These are phyloP conservation scores for Patagioenas fasciata DNA, from an alignment of 2,113 vertebrate genomes.

Conservation along the genomic window DNA sequence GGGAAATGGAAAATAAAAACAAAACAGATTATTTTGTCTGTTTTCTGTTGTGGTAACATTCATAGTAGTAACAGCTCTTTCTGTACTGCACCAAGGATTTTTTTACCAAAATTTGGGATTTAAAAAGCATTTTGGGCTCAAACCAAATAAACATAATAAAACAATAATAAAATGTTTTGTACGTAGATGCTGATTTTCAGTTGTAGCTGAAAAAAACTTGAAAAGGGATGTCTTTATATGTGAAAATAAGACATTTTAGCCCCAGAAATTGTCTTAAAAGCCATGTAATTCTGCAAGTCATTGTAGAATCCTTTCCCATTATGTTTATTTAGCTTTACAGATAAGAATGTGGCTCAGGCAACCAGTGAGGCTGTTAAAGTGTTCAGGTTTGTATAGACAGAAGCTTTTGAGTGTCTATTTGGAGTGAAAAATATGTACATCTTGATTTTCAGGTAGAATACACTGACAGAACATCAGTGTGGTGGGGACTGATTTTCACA, in stretches of 20 bases:
- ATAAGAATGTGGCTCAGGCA: neutral
- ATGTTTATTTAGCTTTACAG: neutral
- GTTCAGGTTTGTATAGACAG: neutral
- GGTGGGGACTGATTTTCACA: neutral
- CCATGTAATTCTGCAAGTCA: neutral
- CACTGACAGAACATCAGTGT: neutral
- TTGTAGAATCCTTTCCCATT: neutral
- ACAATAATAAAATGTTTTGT: neutral
- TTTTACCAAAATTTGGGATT: neutral
- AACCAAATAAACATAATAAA: neutral
- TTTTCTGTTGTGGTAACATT: neutral
- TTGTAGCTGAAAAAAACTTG: neutral
- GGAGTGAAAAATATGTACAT: rapidly evolving
- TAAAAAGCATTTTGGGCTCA: neutral
- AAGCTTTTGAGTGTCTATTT: neutral
- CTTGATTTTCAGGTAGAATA: neutral
- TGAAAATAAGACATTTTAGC: neutral
- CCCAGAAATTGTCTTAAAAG: neutral
- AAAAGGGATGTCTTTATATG: neutral
- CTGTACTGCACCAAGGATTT: neutral
- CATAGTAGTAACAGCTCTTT: neutral
- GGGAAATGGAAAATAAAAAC: neutral
- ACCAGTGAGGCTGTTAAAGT: neutral
- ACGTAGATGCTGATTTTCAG: neutral
- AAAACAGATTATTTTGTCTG: neutral